Percentiles rank a stretch among this genome's conserved stretches.
phyloP scores from a whole-genome alignment of 1,140 invertebrate genomes.

The Ceratosolen solmsi region DNA sequence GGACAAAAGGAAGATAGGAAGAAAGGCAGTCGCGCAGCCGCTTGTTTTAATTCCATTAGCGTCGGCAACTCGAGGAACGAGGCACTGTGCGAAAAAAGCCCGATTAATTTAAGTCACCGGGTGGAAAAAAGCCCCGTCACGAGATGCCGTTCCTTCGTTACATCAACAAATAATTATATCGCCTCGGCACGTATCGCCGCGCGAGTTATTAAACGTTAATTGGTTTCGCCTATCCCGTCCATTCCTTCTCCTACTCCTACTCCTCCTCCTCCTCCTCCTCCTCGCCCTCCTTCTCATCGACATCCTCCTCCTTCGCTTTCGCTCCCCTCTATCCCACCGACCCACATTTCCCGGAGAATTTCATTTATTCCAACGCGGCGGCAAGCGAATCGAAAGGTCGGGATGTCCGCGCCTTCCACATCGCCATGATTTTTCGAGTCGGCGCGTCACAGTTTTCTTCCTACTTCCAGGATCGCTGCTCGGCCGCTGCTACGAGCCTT shows the following conservation, averaged over 20 bases:
- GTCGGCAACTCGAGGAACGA: too few relatives aligned
- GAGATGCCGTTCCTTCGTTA: background rate
- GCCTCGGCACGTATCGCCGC: background rate
- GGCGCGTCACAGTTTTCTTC: background rate
- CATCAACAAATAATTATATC: conserved; percentile 39
- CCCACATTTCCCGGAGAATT: conserved; percentile 27
- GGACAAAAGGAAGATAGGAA: too few relatives aligned
- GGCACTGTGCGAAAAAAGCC: background rate
- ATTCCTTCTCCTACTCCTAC: background rate
- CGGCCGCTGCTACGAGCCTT: background rate
- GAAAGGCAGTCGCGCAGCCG: background rate
- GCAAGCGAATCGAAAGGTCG: conserved; percentile 2
- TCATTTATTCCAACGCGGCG: conserved; percentile 13
- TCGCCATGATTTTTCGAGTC: background rate
- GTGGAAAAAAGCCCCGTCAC: background rate
- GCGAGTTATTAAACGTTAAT: conserved; percentile 40
- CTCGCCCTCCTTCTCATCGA: background rate
- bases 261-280: background rate
- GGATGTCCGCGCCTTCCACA: background rate
- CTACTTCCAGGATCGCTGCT: background rate
- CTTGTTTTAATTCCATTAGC: conserved; percentile 10
- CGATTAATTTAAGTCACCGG: background rate
- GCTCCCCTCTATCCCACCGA: background rate
- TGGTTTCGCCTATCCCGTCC: background rate
- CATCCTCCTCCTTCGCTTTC: background rate